Conservation (phyloP, 2,888 invertebrate species). For the Brenthis ino region DNA sequence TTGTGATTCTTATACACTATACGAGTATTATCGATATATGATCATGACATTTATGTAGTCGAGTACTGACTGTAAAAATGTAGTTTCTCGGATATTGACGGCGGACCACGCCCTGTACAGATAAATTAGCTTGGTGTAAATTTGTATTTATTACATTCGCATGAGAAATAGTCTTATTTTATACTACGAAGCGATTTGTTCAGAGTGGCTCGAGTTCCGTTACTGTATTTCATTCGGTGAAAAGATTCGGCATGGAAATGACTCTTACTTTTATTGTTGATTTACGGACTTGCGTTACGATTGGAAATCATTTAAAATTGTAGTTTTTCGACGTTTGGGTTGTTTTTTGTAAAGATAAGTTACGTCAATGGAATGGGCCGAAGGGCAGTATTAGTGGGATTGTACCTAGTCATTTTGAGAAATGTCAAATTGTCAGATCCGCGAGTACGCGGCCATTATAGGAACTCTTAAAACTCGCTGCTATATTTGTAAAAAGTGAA, state of each 20-base stretch:
- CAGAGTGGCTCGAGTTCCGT: slow-evolving; percentile 81
- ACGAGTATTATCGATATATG: slow-evolving; percentile 71
- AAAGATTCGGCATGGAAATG: slow-evolving; percentile 59
- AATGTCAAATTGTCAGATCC: slow-evolving; percentile 80
- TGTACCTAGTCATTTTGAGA: slow-evolving; percentile 82
- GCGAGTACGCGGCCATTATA: slow-evolving; percentile 83
- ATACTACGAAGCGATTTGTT: slow-evolving; percentile 64
- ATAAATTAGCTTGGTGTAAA: slow-evolving; percentile 64
- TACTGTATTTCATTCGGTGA: slow-evolving; percentile 69
- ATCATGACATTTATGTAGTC: slow-evolving; percentile 76
- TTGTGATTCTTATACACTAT: slow-evolving; percentile 73
- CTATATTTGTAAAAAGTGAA: slow-evolving; percentile 87
- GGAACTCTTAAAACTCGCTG: slow-evolving; percentile 90
- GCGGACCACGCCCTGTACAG: slow-evolving; percentile 65
- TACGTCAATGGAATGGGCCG: slow-evolving; percentile 47
- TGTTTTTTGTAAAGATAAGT: slow-evolving; percentile 68
- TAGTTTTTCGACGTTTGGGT: slow-evolving; percentile 58
- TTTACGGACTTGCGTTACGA: slow-evolving; percentile 45
- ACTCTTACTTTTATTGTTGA: slow-evolving; percentile 43
- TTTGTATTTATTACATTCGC: slow-evolving; percentile 67
- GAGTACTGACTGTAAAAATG: slow-evolving; percentile 67
- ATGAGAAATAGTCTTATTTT: slow-evolving; percentile 63
- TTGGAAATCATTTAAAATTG: slow-evolving; percentile 63
- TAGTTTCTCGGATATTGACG: slow-evolving; percentile 60
- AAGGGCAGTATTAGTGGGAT: slow-evolving; percentile 59